phyloP scores from a whole-genome alignment of 2,888 invertebrate genomes.

The Sphecodes monilicornis region DNA sequence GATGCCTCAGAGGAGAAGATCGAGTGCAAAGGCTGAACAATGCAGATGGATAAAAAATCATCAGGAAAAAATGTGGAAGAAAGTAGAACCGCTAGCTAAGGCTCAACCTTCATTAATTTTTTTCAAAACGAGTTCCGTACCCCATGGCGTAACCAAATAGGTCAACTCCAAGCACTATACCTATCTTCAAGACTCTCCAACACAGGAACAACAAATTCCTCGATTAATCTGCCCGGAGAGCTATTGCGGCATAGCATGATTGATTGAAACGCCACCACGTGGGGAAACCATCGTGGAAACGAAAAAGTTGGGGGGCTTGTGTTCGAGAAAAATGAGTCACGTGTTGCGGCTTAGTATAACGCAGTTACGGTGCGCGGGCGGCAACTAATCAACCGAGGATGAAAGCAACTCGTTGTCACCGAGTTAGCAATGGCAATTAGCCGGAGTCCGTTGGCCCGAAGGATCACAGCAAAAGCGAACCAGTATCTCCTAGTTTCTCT shows the following conservation, averaged over 20 bases:
- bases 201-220: background rate
- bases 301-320: background rate
- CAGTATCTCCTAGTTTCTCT: background rate
- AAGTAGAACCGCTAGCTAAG: background rate
- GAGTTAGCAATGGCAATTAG: background rate
- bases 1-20: no score
- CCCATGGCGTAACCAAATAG: background rate
- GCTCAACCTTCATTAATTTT: background rate
- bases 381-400: background rate
- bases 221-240: background rate
- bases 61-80: background rate
- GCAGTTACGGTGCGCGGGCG: background rate
- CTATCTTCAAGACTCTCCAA: background rate
- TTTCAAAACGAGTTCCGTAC: background rate
- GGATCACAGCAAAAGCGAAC: background rate
- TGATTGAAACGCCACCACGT: background rate
- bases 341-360: background rate
- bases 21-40: no score
- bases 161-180: background rate
- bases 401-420: background rate
- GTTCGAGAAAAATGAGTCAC: background rate
- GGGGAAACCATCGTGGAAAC: background rate
- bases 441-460: background rate
- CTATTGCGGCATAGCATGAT: background rate
- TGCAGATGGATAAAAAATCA: background rate